Percentiles rank a stretch among this genome's conserved stretches.
phyloP scores from a whole-genome alignment of 2,888 invertebrate species.

The Sminthurinus aureus region DNA sequence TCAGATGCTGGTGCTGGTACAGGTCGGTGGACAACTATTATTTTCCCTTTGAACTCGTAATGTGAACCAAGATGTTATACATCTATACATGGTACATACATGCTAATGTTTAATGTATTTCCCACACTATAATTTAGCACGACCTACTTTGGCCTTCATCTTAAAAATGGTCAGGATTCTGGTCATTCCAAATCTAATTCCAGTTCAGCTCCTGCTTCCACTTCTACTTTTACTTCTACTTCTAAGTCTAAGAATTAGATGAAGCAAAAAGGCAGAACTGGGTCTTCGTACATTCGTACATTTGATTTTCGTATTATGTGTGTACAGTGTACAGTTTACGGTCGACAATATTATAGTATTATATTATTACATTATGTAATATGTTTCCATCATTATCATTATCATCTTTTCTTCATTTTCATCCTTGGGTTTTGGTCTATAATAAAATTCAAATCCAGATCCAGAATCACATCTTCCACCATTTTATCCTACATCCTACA shows the following conservation, averaged over 20 bases:
- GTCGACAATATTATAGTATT: too few relatives aligned
- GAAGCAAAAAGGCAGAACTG: not conserved
- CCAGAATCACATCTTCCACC: too few relatives aligned
- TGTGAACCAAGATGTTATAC: not conserved
- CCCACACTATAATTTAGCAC: constrained; percentile 27
- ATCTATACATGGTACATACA: not conserved
- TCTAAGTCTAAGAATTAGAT: not conserved
- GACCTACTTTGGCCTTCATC: not conserved
- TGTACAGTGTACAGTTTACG: too few relatives aligned
- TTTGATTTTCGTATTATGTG: too few relatives aligned
- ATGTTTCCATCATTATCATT: too few relatives aligned
- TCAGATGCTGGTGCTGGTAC: not conserved
- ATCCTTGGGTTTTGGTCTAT: too few relatives aligned
- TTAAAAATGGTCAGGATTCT: not conserved
- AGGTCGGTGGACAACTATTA: not conserved
- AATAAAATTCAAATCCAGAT: too few relatives aligned
- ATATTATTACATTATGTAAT: too few relatives aligned
- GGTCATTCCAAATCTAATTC: not conserved
- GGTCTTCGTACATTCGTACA: too few relatives aligned
- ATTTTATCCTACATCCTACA: too few relatives aligned
- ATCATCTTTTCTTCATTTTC: too few relatives aligned
- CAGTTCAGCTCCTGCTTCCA: not conserved
- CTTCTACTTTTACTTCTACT: not conserved
- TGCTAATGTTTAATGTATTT: not conserved
- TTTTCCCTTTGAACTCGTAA: not conserved